Base-by-base conservation (phyloP, 1,140 invertebrate species). In the Colletes latitarsis region DNA sequence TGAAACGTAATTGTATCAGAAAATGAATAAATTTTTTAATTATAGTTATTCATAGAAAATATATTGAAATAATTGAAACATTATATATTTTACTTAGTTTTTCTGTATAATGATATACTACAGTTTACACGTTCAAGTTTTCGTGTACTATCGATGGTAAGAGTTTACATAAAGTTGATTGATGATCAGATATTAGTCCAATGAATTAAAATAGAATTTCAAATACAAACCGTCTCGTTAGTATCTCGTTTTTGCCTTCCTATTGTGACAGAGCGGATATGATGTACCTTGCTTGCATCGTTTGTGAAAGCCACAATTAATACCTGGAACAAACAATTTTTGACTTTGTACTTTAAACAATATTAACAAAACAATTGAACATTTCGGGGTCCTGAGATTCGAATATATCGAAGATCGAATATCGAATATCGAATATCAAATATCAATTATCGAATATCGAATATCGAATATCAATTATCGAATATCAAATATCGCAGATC, bases 221-320 rank as follows among this genome's bases (percentile, higher is more conserved):
- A 62, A 73, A 76, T 60, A 83, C 84, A 60, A 49, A 87, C 85
- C 71, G 14, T 75, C 53, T 64, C 64, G 58, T n/a, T 3, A 17
- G 46, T 14, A 8, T 88, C 86, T 83, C 82, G 89, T 53, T 70
- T 55, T 55, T 83, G 43, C 78, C 88, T 89, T 60, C 68, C 79
- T 17, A 82, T 64, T 66, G 74, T 80, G 9, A 82, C 68, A 4
- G 92, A 90, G 46, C 91, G 83, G 4, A 89, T 87, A 67, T 91
- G 88, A 53, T 89, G 90, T 15, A 91, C 91, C 88, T 96, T 95
- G 82, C 94, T 95, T 10, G 94, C 94, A 93, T 97, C 95, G 85
- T 95, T 95, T 10, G 95, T 94, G 57, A 96, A 94, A 21, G 94
- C 93, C 53, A 94, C 94, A 67, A 97, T 94, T 41, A 97, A 87